A percentile compares a stretch with the other conserved stretches of the same genome.
Conservation (phyloP, 2,113 vertebrate genomes). For the Xiphorhynchus elegans region DNA sequence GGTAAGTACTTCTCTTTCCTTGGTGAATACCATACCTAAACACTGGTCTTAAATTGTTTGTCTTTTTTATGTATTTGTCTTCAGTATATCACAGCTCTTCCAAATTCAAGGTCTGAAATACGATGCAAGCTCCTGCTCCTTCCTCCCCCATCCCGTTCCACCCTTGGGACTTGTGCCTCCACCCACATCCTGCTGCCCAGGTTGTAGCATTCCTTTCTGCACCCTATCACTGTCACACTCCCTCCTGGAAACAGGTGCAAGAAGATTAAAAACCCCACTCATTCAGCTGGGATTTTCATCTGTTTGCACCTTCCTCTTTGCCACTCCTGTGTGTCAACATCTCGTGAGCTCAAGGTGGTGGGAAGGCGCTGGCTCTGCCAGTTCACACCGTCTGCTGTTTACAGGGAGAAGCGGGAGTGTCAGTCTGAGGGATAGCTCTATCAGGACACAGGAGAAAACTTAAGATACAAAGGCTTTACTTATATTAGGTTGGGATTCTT, state of each 20-base stretch:
- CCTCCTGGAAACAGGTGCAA: constrained; percentile 68
- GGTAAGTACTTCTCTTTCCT: background rate
- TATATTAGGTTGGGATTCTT: background rate
- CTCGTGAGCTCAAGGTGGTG: background rate
- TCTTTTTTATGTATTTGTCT: background rate
- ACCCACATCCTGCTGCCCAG: constrained; percentile 52
- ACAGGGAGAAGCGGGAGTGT: background rate
- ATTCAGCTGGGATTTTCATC: constrained; percentile 63
- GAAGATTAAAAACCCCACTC: constrained; percentile 62
- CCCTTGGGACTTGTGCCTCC: background rate
- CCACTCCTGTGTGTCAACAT: constrained; percentile 54
- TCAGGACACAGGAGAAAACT: background rate
- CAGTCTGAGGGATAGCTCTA: background rate
- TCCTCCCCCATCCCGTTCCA: background rate
- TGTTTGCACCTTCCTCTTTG: constrained; percentile 67
- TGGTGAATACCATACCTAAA: background rate
- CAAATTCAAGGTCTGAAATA: constrained; percentile 20
- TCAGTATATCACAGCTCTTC: background rate
- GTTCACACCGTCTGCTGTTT: background rate
- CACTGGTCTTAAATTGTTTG: background rate
- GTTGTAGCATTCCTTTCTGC: constrained; percentile 66
- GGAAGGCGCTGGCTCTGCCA: background rate
- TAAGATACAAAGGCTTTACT: background rate
- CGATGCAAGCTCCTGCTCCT: background rate
- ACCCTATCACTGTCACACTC: constrained; percentile 63